These are phyloP conservation scores for Zelleria hepariella DNA, from an alignment of 2,888 invertebrate species.

Conservation along the genomic window DNA sequence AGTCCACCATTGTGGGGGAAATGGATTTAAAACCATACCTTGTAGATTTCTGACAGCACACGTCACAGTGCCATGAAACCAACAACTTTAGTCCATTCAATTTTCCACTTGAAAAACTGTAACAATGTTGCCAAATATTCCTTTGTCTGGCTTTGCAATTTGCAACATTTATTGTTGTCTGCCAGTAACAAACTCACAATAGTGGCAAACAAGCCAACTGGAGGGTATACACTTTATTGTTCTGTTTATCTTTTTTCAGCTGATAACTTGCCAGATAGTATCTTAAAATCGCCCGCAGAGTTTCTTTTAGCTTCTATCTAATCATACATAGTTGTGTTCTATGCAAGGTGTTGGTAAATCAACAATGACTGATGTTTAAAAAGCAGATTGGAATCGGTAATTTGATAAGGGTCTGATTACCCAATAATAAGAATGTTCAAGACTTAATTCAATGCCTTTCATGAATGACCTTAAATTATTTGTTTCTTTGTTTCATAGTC, in stretches of 20 bases:
- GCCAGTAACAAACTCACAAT: not conserved
- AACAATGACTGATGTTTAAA: not conserved
- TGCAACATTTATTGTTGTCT: constrained; percentile 36
- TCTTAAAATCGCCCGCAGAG: not conserved
- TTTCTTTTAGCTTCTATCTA: not conserved
- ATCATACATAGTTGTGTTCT: not conserved
- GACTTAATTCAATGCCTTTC: too few relatives aligned
- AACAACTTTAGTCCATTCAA: not conserved
- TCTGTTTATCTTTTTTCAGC: not conserved
- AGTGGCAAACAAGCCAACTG: not conserved
- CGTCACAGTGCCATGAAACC: not conserved
- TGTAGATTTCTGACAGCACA: not conserved
- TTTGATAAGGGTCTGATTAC: not conserved
- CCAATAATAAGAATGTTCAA: not conserved
- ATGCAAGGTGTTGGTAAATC: not conserved
- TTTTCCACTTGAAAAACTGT: not conserved
- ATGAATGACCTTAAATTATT: too few relatives aligned
- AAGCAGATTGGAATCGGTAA: not conserved
- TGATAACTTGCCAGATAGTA: not conserved
- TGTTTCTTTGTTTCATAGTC: too few relatives aligned
- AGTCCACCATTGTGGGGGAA: too few relatives aligned
- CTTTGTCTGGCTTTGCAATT: constrained; percentile 26
- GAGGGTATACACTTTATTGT: not conserved
- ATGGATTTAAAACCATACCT: not conserved
- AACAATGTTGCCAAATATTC: constrained; percentile 18